Base-by-base conservation (phyloP, 1,140 invertebrate species). In the Hycleus cichorii region DNA sequence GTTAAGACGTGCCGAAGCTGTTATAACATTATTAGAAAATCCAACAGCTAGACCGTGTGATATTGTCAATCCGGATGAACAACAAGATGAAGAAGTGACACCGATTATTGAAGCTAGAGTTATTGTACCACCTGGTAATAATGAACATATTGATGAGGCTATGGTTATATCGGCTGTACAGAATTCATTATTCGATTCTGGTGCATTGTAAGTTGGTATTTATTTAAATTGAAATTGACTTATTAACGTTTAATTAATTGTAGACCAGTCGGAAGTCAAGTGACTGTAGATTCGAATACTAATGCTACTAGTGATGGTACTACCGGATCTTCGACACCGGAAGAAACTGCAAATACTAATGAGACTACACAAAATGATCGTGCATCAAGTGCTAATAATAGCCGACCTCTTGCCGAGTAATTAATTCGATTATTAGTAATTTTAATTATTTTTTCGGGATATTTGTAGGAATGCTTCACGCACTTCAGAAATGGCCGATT, bases 401-500 rank as follows among this genome's bases (percentile, higher is more conserved):
- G 32, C 32, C 32, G 51, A 38, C 39, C 8, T 25, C 40, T 56
- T 39, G 44, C 44, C 27, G 55, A 57, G 40, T 44, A 12, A 44
- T 48, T 38, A n/a, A 26, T 11, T 18, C 24, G 43, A 32, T 57
- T 49, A 9, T 10, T 48, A 25, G 42, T 9, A 43, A 42, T 32
- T 58, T 47, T 40, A 47, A 44, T 54, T 11, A 24, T 43, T 12
- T 25, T 53, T 44, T 12, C 39, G 10, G 40, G 27, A 18, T 18
- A 26, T 42, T 67, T 55, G 8, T 27, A 69, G 68, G 45, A 65
- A 66, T 57, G 68, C 78, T 60, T 73, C 81, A 57, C 69, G 81
- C 10, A 76, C 82, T 2, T 68, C 74, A 26, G 79, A 81, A 60
- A 76, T 87, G 74, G 82, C 80, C 26, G 76, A 80, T 60, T 72